Conservation (phyloP, 2,888 invertebrate genomes). For the Dioctria rufipes region DNA sequence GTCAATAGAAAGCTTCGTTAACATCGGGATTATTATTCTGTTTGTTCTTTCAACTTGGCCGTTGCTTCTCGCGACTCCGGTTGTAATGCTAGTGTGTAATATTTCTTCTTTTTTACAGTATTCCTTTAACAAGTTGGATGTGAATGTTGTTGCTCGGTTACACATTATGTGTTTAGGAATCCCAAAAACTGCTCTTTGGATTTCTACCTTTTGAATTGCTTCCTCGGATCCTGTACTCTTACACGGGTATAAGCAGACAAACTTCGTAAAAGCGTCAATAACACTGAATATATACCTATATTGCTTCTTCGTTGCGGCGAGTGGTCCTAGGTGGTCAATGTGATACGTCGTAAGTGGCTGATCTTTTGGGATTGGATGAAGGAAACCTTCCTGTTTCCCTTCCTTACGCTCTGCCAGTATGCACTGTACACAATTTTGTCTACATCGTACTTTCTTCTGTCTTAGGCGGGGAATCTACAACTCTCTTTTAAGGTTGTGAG, state of each 20-base stretch:
- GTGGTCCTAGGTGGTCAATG: no score
- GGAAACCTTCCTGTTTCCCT: no score
- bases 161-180: not conserved
- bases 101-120: not conserved
- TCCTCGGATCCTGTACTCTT: no score
- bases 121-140: not conserved
- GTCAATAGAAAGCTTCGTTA: not conserved
- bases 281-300: no score
- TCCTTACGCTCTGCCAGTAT: no score
- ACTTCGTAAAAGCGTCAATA: no score
- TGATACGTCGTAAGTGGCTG: no score
- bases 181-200: not conserved
- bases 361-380: no score
- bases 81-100: not conserved
- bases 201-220: not conserved
- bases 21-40: not conserved
- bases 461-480: not conserved
- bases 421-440: not conserved
- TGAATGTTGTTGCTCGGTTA: no score
- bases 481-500: not conserved
- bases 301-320: no score
- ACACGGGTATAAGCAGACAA: no score
- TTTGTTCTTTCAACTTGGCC: not conserved
- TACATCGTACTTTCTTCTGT: not conserved
- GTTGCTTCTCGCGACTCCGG: not conserved